Evolutionary conservation across 53 echinoderm and acorn worm species (phyloP).

Genomic region (Hippasteria phrygiana): DNA sequence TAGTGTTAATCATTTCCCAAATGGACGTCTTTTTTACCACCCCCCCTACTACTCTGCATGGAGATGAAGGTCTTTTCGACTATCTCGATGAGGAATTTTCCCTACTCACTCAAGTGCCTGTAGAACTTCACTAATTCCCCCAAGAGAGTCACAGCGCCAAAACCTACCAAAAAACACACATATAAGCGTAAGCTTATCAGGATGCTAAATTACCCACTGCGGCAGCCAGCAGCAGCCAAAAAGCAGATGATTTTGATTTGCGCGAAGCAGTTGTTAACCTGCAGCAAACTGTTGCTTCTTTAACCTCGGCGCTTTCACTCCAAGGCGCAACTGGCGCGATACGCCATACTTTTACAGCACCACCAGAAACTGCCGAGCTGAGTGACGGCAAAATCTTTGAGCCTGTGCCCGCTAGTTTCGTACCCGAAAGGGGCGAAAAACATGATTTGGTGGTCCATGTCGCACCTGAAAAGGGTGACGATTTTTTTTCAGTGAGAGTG

Average conservation of each 20-base stretch:
- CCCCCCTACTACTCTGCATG: no score
- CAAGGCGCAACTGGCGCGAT: no score
- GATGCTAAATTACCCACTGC: background rate
- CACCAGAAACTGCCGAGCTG: no score
- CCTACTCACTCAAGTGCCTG: background rate
- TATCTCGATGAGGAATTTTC: slow-evolving; percentile 1
- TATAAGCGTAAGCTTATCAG: background rate
- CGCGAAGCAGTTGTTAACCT: background rate
- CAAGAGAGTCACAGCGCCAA: no score
- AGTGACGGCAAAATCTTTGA: slow-evolving; percentile 23
- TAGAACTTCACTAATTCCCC: background rate
- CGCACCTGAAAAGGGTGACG: slow-evolving; percentile 12
- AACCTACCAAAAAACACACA: background rate
- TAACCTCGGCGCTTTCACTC: background rate
- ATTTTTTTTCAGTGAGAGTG: background rate
- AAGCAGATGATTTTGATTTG: no score
- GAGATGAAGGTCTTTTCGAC: background rate
- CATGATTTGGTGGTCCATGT: background rate
- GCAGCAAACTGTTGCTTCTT: slow-evolving; percentile 22
- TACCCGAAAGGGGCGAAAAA: slow-evolving; percentile 30
- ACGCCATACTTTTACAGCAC: background rate
- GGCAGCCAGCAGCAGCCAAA: background rate
- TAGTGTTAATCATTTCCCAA: no score
- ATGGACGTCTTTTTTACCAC: no score
- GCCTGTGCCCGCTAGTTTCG: background rate